phyloP scores from a whole-genome alignment of 2,113 vertebrate species.

The Sclerurus mexicanus region DNA sequence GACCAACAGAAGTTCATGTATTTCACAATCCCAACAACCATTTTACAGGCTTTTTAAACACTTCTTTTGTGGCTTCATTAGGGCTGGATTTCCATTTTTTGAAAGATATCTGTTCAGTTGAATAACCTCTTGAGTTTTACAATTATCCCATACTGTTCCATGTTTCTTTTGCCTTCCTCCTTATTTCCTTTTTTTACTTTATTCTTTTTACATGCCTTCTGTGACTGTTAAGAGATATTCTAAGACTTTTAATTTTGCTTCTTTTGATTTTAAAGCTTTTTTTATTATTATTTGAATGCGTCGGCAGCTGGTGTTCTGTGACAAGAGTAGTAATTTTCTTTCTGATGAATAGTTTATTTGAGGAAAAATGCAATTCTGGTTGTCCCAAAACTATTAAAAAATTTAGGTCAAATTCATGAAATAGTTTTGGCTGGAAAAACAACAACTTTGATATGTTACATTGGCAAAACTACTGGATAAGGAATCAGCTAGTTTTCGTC shows the following conservation, averaged over 20 bases:
- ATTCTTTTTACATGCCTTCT: slow-evolving; percentile 51
- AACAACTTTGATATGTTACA: neutral
- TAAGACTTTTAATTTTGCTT: slow-evolving; percentile 52
- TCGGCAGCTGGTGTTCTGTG: slow-evolving; percentile 52
- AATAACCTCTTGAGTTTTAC: slow-evolving; percentile 62
- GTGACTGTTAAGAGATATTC: slow-evolving; percentile 35
- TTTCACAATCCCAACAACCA: neutral
- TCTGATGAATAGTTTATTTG: slow-evolving; percentile 59
- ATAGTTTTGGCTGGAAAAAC: slow-evolving; percentile 39
- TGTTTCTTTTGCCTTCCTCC: slow-evolving; percentile 31
- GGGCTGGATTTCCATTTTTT: slow-evolving; percentile 47
- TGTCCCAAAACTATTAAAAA: slow-evolving; percentile 49
- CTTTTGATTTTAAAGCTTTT: slow-evolving; percentile 53
- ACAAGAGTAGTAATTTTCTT: slow-evolving; percentile 62
- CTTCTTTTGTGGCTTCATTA: slow-evolving; percentile 3
- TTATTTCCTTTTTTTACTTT: neutral
- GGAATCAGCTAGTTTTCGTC: slow-evolving; percentile 18
- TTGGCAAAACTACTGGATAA: slow-evolving; percentile 37
- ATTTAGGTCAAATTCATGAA: slow-evolving; percentile 58
- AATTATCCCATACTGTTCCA: slow-evolving; percentile 36
- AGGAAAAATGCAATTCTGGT: slow-evolving; percentile 53
- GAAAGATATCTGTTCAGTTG: slow-evolving; percentile 43
- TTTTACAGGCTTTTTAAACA: neutral
- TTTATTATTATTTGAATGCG: slow-evolving; percentile 28
- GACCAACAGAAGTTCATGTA: neutral